Base-by-base conservation (phyloP, 2,888 invertebrate genomes). In the Vanessa cardui region DNA sequence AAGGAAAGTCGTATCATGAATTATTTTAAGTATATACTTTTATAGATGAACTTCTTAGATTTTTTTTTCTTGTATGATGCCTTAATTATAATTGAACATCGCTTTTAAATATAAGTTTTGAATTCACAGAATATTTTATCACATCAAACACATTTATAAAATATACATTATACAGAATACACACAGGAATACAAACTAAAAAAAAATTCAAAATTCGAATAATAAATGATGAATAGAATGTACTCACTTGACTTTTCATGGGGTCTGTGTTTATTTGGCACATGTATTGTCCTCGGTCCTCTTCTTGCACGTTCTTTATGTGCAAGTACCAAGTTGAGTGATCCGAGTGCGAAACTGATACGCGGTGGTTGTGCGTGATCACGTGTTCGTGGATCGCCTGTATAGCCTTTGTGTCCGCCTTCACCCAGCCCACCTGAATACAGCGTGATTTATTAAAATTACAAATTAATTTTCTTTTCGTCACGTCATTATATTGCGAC, bases 241-340 rank as follows among this genome's bases (percentile, higher is more conserved):
- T 12, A 64, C 79, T 78, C 74, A 97, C 96, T 94, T 96, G 97
- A 87, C 96, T 96, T 80, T 96, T 96, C 97, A 97, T 97, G 39
- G 97, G 97, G 83, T 96, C 96, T n/a, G 97, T 97, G 88, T 97
- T 97, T 80, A 97, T 96, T 91, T 97, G 97, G 86, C 97, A 97
- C 96, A 97, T 97, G 92, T 97, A 97, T 76, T 95, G 94, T 18
- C 97, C 97, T 59, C 95, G 93, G 83, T 97, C 97, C 80, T 96
- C 96, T 81, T 96, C 96, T 80, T 96, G 96, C 0, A 96, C 95
- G 81, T 94, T 95, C 81, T 95, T 95, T 82, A 97, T 96, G 84
- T 96, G 96, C 20, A 97, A 94, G 85, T 96, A 96, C 97, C 97
- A 97, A 78, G 95, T 96, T 76, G 94, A 94, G 87, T 96, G 96